These are phyloP conservation scores for Acrocephalus arundinaceus DNA, from an alignment of 2,113 vertebrate species.

Conservation along the genomic window DNA sequence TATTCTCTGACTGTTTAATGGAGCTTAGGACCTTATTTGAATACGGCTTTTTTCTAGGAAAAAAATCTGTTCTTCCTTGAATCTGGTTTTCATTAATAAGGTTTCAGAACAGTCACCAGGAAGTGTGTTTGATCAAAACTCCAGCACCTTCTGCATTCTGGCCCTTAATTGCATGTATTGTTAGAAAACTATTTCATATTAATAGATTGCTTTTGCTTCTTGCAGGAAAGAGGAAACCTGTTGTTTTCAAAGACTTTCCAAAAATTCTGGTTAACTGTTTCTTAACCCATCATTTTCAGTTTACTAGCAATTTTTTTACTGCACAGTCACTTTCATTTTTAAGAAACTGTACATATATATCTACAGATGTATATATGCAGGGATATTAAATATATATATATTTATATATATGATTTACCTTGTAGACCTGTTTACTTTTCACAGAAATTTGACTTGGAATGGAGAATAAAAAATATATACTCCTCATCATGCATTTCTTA, in stretches of 20 bases:
- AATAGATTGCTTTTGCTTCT: neutral
- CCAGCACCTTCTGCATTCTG: neutral
- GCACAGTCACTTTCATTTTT: neutral
- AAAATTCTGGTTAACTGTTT: neutral
- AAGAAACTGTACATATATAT: neutral
- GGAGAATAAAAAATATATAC: neutral
- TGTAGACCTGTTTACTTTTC: neutral
- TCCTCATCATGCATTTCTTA: neutral
- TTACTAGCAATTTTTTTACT: neutral
- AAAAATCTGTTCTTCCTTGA: neutral
- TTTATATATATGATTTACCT: neutral
- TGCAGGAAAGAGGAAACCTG: neutral
- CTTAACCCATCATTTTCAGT: neutral
- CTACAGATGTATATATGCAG: neutral
- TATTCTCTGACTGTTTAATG: neutral
- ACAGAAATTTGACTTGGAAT: neutral
- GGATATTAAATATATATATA: neutral
- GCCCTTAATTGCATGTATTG: neutral
- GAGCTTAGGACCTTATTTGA: neutral
- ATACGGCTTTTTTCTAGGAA: neutral
- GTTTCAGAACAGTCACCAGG: neutral
- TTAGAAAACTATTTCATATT: neutral
- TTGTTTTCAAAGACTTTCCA: neutral
- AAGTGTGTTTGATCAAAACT: slow-evolving; percentile 3
- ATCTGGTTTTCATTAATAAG: neutral